phyloP scores from a whole-genome alignment of 2,113 vertebrate genomes.

The Orthonyx spaldingii region DNA sequence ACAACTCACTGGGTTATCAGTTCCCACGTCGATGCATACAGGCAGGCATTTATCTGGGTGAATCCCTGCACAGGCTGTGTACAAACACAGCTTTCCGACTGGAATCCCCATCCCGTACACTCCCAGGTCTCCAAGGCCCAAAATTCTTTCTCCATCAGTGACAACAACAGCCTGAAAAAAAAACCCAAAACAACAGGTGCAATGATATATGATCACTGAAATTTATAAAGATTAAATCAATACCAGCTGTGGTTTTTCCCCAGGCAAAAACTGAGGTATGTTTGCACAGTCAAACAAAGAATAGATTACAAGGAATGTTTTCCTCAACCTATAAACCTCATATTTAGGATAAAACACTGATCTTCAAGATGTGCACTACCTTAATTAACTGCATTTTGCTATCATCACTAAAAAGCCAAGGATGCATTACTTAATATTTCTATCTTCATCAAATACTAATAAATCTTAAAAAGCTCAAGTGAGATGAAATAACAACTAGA shows the following conservation, averaged over 20 bases:
- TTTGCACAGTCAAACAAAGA: neutral
- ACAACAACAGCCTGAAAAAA: conserved; percentile 87
- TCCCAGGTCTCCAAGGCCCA: conserved; percentile 93
- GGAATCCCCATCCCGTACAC: conserved; percentile 98
- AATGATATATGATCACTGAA: accelerated
- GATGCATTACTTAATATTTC: neutral
- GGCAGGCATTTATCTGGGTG: conserved; percentile 89
- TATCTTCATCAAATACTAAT: neutral
- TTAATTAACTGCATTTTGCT: neutral
- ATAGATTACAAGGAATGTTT: neutral
- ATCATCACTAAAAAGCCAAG: neutral
- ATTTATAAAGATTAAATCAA: neutral
- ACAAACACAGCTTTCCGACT: conserved; percentile 93
- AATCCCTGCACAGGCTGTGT: conserved; percentile 94
- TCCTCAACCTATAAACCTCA: neutral
- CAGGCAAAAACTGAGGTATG: neutral
- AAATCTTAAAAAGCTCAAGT: neutral
- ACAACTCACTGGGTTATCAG: conserved; percentile 84
- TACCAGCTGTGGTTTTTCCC: neutral
- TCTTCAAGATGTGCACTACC: neutral
- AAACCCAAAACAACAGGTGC: neutral
- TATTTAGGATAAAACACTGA: neutral
- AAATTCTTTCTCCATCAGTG: conserved; percentile 93
- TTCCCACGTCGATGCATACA: conserved; percentile 94
- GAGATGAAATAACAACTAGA: neutral